A percentile compares a stretch with the other conserved stretches of the same genome.
Evolutionary conservation across 2,113 vertebrate genomes (phyloP).

Genomic region (Pedionomus torquatus): DNA sequence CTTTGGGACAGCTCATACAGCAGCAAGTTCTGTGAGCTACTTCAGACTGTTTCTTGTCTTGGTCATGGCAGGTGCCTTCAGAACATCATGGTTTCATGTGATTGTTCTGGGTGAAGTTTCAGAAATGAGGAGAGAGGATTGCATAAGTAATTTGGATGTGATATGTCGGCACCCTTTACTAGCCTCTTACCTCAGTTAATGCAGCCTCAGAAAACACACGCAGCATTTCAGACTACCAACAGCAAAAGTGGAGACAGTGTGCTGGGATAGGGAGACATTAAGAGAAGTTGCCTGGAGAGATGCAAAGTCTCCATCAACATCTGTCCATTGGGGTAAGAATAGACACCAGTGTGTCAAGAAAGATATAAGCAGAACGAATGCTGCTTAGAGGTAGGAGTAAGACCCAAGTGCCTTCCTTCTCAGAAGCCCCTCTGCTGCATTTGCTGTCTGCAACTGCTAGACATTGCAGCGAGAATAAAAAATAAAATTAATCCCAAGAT

Average conservation of each 20-base stretch:
- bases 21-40: background rate
- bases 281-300: background rate
- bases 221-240: background rate
- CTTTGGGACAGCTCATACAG: background rate
- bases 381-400: background rate
- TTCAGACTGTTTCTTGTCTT: background rate
- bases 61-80: background rate
- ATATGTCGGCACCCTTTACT: background rate
- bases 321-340: background rate
- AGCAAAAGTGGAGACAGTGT: background rate
- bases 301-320: background rate
- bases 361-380: background rate
- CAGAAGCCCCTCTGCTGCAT: background rate
- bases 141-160: background rate
- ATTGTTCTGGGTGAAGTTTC: background rate
- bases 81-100: background rate
- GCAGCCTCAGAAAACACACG: rapidly evolving
- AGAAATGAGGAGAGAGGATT: background rate
- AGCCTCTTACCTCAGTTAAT: background rate
- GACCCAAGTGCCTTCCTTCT: background rate
- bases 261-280: background rate
- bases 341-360: background rate
- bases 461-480: background rate
- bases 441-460: background rate
- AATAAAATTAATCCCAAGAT: background rate